Evolutionary conservation across 30 jellyfish, hydroid and myxozoan genomes (phyloP), one percentile per base, ranked within the genome.

Genomic region (Rhopilema esculentum): DNA sequence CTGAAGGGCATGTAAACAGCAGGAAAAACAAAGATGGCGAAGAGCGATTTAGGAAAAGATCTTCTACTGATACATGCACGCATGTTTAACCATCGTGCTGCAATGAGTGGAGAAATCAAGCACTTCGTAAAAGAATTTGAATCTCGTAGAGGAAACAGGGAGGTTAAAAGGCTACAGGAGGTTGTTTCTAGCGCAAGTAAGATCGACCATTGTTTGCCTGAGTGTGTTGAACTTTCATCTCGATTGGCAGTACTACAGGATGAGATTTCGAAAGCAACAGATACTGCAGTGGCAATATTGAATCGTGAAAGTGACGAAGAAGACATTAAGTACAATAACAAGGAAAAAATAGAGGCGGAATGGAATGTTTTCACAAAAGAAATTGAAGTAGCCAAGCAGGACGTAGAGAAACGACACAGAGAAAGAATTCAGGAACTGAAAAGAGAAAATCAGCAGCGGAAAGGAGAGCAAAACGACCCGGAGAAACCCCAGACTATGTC

Each of bases 131-230:
- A 72, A 57, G 97, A 88, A 25, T 78, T 88, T 49, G 97, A 88
- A 49, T 62, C 97, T 8, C 75, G 83, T 26, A 88, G 97, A 30
- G 81, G 74, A 77, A 80, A 88, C 84, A 79, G 97, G 40, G 97
- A 88, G 28, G 19, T 20, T 1, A 71, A 50, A 1, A 79, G 92
- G 51, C 84, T 88, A 1, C 63, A 88, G 20, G 97, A 79, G 8
- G 84, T 88, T 1, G 53, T 18, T 4, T 69, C 97, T 7, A 52
- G 23, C 17, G 91, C 83, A 7, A 81, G 65, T 18, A 51, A 68
- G 23, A 73, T 85, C 23, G 94, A 72, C 74, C 94, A 75, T 49
- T 17, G 23, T 30, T 51, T 85, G 69, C 79, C 88, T 0, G 94
- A 85, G 71, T 85, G 94, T 75, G 79, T 25, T 31, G 88, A 75